Evolutionary conservation across 1,140 invertebrate species (phyloP).

Genomic region (Ceratosolen fusciceps): DNA sequence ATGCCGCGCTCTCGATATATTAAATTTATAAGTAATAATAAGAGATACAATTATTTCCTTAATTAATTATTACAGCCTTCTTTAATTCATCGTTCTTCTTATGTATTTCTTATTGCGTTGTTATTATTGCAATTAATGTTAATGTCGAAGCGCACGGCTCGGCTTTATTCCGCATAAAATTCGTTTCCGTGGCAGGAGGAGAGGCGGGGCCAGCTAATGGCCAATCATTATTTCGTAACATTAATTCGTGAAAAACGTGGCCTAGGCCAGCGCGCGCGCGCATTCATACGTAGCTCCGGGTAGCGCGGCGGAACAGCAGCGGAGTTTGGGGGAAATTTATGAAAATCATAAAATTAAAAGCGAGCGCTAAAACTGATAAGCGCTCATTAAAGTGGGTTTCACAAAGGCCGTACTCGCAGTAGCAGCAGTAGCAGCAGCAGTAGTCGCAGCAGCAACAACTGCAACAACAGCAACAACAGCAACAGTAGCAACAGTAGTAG

Average conservation of each 20-base stretch:
- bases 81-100: background rate
- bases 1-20: too few relatives aligned
- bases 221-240: background rate
- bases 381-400: background rate
- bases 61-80: background rate
- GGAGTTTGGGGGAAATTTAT: background rate
- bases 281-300: background rate
- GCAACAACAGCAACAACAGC: too few relatives aligned
- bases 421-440: background rate
- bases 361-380: background rate
- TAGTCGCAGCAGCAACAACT: too few relatives aligned
- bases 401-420: background rate
- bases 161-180: background rate
- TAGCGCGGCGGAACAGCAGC: background rate
- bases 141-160: too few relatives aligned
- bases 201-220: background rate
- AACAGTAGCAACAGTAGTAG: background rate
- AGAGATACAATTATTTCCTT: background rate
- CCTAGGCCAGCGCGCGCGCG: background rate
- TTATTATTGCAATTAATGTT: too few relatives aligned
- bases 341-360: constrained; percentile 20
- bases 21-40: background rate
- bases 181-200: background rate
- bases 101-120: too few relatives aligned
- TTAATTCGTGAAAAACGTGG: background rate